Evolutionary conservation across 2,113 vertebrate genomes (phyloP), one percentile per base, ranked within the genome.

Genomic region (Bettongia penicillata): DNA sequence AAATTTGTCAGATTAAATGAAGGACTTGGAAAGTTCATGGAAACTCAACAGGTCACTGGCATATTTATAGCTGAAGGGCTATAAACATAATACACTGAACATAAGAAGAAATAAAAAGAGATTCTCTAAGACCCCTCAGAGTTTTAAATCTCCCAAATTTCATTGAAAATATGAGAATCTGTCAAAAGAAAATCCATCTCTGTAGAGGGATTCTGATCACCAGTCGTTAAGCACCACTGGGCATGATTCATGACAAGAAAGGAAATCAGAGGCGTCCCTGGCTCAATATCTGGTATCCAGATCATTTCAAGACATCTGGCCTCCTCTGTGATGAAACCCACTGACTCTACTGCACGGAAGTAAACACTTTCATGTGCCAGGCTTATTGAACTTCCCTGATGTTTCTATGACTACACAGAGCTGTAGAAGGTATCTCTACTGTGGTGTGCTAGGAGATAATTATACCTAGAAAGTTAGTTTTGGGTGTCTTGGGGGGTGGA

Each of bases 21-120:
- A 96, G 94, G 94, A 53, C 55, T 90, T 91, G 51, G 94, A 94
- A 96, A 95, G 93, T 90, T 68, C 93, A 94, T 47, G 91, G 53
- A 77, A 93, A 90, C 47, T 93, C 49, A 43, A 31, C 48, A 26
- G 53, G 37, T 90, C 90, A 68, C 7, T 50, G 43, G 68, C 43
- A 49, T 84, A 91, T 95, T 95, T 91, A 48, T 93, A 94, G 90
- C 68, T 50, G 50, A 49, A 92, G 53, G 96, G 68, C 16, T 89
- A 28, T 24, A 2, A 52, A 11, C 14, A 11, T 12, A 37, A 93
- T 1, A 93, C 95, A 93, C 23, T 57, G 5, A 93, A 26, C 0
- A 16, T 47, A 49, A 95, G 50, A 95, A 94, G 57, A 92, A 48
- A 93, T 57, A 90, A 53, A 48, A 93, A 51, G 90, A 94, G 24